A percentile compares a stretch with the other conserved stretches of the same genome.
Evolutionary conservation across 2,888 invertebrate genomes (phyloP).

Genomic region (Andrena haemorrhoa): DNA sequence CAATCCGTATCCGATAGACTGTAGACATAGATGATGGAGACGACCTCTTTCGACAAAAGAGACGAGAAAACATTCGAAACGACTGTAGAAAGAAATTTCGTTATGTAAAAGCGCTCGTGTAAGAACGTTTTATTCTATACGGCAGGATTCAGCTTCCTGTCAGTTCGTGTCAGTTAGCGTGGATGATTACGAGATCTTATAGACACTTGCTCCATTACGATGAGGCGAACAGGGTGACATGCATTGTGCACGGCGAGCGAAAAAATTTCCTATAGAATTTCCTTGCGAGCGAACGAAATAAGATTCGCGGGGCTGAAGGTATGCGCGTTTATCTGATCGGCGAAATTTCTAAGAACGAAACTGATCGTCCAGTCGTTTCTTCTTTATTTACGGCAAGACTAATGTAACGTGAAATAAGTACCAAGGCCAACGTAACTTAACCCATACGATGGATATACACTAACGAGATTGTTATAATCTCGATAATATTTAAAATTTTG

Average conservation of each 20-base stretch:
- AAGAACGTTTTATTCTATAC: too few species aligned
- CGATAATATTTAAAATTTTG: not conserved
- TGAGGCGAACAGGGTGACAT: not conserved
- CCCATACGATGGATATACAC: slow-evolving; percentile 2
- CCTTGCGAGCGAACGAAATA: slow-evolving; percentile 1
- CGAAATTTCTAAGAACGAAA: slow-evolving; percentile 17
- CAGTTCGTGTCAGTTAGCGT: not conserved
- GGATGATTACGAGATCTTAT: not conserved
- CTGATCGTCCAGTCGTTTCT: slow-evolving; percentile 16
- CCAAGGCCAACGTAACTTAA: slow-evolving; percentile 54
- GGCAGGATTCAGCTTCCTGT: too few species aligned
- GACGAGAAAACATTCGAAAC: too few species aligned
- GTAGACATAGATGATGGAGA: too few species aligned
- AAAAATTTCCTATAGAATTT: not conserved
- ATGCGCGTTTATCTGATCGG: not conserved
- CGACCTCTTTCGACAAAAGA: too few species aligned
- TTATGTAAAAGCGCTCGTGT: too few species aligned
- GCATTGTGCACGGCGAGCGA: not conserved
- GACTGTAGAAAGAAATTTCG: too few species aligned
- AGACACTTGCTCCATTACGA: not conserved
- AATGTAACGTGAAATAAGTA: slow-evolving; percentile 9
- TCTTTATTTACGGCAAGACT: slow-evolving; percentile 20
- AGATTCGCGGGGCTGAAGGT: slow-evolving; percentile 27
- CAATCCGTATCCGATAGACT: too few species aligned
- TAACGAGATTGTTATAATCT: not conserved